Percentiles rank a stretch among this genome's conserved stretches.
Evolutionary conservation across 2,113 vertebrate genomes (phyloP).

Genomic region (Arizona elegans): DNA sequence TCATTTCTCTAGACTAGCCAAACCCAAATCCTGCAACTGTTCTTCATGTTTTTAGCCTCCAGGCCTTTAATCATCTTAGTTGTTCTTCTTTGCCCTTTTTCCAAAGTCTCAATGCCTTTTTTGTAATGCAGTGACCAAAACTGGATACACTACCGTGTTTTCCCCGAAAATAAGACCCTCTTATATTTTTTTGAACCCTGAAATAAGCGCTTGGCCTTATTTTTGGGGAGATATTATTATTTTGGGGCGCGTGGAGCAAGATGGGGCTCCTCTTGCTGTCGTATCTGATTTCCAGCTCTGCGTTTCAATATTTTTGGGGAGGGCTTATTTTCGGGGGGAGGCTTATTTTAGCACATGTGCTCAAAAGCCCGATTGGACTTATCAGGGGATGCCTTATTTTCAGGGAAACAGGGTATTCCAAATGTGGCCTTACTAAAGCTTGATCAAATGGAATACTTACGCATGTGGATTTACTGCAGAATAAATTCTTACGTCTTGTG

Average conservation of each 20-base stretch:
- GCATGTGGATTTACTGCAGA: background rate
- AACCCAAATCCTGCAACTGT: background rate
- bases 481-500: background rate
- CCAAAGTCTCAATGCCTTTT: background rate
- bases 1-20: background rate
- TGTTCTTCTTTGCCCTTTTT: background rate
- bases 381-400: too few relatives aligned
- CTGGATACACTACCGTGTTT: background rate
- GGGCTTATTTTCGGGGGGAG: too few relatives aligned
- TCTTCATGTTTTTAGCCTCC: background rate
- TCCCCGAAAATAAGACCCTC: too few relatives aligned
- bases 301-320: too few relatives aligned
- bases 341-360: too few relatives aligned
- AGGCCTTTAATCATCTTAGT: background rate
- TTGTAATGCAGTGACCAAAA: background rate
- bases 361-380: too few relatives aligned
- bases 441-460: background rate
- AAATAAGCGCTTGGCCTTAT: too few relatives aligned
- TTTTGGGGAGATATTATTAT: too few relatives aligned
- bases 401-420: background rate
- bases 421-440: background rate
- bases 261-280: too few relatives aligned
- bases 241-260: too few relatives aligned
- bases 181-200: too few relatives aligned
- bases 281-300: too few relatives aligned